A percentile compares a stretch with the other conserved stretches of the same genome.
Evolutionary conservation across 2,797 vertebrate genomes (phyloP).

Genomic region (Poecilia velifera): DNA sequence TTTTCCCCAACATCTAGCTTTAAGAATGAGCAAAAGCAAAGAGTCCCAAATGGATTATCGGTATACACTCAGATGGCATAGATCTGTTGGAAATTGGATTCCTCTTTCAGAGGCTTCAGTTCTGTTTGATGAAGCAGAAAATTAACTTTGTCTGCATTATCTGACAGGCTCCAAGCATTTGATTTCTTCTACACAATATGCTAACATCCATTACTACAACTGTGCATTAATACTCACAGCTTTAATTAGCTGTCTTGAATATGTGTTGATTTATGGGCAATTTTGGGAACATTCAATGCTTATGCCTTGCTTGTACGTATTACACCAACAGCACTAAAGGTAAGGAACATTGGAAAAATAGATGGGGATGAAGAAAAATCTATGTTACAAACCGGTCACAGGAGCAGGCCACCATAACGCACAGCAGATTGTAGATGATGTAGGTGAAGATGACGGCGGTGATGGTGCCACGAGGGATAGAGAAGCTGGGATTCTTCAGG

Average conservation of each 20-base stretch:
- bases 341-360: background rate
- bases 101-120: slow-evolving; percentile 2
- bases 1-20: background rate
- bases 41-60: background rate
- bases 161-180: slow-evolving; percentile 36
- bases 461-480: slow-evolving; percentile 92
- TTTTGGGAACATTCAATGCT: background rate
- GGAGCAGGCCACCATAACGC: slow-evolving; percentile 87
- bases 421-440: slow-evolving; percentile 88
- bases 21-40: background rate
- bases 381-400: slow-evolving; percentile 84
- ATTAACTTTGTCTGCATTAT: slow-evolving; percentile 53
- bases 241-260: slow-evolving; percentile 49
- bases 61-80: background rate
- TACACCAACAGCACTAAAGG: background rate
- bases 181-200: slow-evolving; percentile 44
- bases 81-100: slow-evolving; percentile 23
- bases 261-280: slow-evolving; percentile 27
- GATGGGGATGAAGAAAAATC: background rate
- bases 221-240: background rate
- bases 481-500: slow-evolving; percentile 89
- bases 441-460: slow-evolving; percentile 93
- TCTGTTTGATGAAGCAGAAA: slow-evolving; percentile 59
- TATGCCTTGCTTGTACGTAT: slow-evolving; percentile 10
- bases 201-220: slow-evolving; percentile 29